phyloP scores from a whole-genome alignment of 2,113 vertebrate genomes.

The Daboia siamensis region DNA sequence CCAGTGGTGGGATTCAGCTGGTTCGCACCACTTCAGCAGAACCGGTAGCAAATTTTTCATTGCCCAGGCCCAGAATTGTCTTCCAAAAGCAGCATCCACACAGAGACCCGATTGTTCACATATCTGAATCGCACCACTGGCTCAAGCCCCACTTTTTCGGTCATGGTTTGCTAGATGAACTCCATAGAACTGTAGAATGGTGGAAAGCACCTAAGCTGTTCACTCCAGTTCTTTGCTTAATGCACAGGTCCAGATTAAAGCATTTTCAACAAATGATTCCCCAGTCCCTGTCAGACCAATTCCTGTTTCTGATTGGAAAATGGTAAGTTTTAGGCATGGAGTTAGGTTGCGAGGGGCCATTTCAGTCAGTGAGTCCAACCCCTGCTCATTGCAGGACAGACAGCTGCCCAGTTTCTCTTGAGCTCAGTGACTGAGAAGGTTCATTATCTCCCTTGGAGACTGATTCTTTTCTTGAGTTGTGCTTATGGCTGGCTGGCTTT shows the following conservation, averaged over 20 bases:
- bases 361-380: neutral
- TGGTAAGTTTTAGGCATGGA: neutral
- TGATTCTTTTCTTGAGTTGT: neutral
- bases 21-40: no score
- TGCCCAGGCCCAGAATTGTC: no score
- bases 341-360: neutral
- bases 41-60: no score
- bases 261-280: neutral
- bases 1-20: no score
- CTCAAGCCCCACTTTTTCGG: neutral
- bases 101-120: no score
- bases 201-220: neutral
- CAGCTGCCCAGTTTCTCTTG: neutral
- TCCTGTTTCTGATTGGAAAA: neutral
- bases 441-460: neutral
- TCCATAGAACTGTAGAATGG: neutral
- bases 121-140: neutral
- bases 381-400: neutral
- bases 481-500: neutral
- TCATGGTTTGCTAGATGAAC: neutral
- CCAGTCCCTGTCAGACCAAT: neutral
- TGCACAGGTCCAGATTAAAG: neutral
- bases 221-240: neutral
- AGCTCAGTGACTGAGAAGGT: neutral
- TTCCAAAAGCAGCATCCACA: no score